These are phyloP conservation scores for Hypsibius dujardini DNA, from an alignment of 1,140 invertebrate species.

Conservation along the genomic window DNA sequence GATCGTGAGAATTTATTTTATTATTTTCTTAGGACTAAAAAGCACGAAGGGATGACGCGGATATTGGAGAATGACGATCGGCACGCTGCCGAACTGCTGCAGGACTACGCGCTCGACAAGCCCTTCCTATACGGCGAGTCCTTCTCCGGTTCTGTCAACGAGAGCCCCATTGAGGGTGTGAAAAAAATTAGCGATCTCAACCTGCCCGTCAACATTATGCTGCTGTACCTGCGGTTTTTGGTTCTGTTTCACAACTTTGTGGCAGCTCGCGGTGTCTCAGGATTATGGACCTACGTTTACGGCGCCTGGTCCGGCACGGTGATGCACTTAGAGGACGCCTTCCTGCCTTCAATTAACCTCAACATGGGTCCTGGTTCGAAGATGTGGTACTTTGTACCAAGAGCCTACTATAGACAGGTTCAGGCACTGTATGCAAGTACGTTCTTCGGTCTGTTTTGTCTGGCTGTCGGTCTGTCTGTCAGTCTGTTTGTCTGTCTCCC, in stretches of 20 bases:
- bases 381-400: not conserved
- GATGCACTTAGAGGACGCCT: not conserved
- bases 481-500: no score
- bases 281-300: not conserved
- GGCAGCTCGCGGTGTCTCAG: not conserved
- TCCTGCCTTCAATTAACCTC: not conserved
- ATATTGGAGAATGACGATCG: not conserved
- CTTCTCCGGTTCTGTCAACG: not conserved
- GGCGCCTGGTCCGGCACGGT: not conserved
- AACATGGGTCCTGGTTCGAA: not conserved
- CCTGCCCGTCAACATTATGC: not conserved
- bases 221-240: not conserved
- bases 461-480: no score
- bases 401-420: not conserved
- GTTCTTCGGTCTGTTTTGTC: not conserved
- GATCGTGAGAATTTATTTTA: no score
- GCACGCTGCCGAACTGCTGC: not conserved
- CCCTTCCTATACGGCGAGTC: not conserved
- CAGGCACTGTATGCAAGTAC: not conserved
- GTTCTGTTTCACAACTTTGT: constrained; percentile 1
- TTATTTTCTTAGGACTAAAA: not conserved
- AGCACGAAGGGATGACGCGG: not conserved
- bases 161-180: not conserved
- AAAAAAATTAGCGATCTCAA: not conserved
- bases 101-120: not conserved